Base-by-base conservation (phyloP, 2,113 vertebrate species). In the Arvicanthis niloticus region DNA sequence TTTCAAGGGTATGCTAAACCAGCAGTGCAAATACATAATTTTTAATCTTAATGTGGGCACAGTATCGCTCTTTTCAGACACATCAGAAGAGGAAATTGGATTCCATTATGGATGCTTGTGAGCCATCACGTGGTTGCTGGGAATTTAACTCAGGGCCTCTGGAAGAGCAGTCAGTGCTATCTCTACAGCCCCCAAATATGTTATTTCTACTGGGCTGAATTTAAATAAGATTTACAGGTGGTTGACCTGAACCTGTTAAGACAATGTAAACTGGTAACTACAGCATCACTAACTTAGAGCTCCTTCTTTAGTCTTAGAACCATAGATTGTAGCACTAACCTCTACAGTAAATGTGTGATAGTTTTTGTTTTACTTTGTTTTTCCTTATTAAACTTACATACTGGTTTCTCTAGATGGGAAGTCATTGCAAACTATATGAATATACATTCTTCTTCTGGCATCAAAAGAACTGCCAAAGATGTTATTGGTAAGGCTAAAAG, bases 341-440 rank as follows among this genome's bases (percentile, higher is more conserved):
- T 15, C 65, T 88, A 45, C 40, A 86, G 48, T 96, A 90, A 91
- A 96, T 76, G n/a, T 67, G 3, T 45, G 88, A 77, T 78, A 6
- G 26, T 82, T 67, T 62, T 87, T 94, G 29, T 53, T 91, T 42
- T 17, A 10, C 31, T 93, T 91, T 76, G 62, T 77, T 92, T 94
- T 34, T 86, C 24, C 62, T 45, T 72, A 37, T 65, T 93, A 70
- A 91, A 72, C 91, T 65, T n/a, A 53, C 48, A 22, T 40, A 67
- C 62, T 29, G 3, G 0, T 94, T 91, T 68, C 65, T 97, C 12
- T 97, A 99, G 99, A 96, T 99, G 99, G 99, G 99, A 99, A 98
- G 99, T 99, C 88, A 99, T 99, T 97, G 99, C 99, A 97, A 99
- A 99, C 98, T 99, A 99, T 80, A 99, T 99, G 99, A 99, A 99